Base-by-base conservation (phyloP, 2,888 invertebrate genomes). In the Rotaria socialis region DNA sequence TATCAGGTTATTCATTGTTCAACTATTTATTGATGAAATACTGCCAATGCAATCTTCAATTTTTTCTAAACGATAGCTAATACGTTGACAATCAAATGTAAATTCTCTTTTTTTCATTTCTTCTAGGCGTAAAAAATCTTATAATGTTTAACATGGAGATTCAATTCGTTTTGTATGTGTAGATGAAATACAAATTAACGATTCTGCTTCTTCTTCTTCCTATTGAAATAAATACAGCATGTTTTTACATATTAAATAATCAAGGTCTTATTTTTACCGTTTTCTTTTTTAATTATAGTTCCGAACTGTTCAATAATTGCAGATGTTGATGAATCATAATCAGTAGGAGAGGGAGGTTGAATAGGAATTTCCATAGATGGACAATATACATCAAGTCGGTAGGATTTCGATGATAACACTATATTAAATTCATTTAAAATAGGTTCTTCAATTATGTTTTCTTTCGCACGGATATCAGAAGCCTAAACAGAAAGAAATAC, bases 61-160 rank as follows among this genome's bases (percentile, higher is more conserved):
- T 67, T 67, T 67, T 35, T 35, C 67, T 35, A 67, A 35, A 67
- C 67, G 67, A 7, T 67, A 67, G 35, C 67, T 67, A 16, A 67
- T 67, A 67, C 67, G 35, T 67, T 67, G 35, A 35, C 67, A 67
- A 67, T 67, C 67, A 35, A 67, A 35, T 67, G 35, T 67, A 35
- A 67, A 67, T 67, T 67, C 67, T 16, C 35, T 67, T 16, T 14
- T 67, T 35, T 67, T 67, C 16, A 67, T 41, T 16, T 35, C 67
- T 67, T 67, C 67, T 5, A 27, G 19, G 35, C 67, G 67, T 35
- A 67, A 35, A 35, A 35, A 67, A 27, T 67, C 67, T 67, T 67
- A 16, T 67, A 35, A 67, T 35, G 67, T 67, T 67, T 67, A 35
- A 67, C 67, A 67, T 3, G 67, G 35, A 27, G 35, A 27, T 35